Base-by-base conservation (phyloP, 2,113 vertebrate species). In the Microtus pennsylvanicus region DNA sequence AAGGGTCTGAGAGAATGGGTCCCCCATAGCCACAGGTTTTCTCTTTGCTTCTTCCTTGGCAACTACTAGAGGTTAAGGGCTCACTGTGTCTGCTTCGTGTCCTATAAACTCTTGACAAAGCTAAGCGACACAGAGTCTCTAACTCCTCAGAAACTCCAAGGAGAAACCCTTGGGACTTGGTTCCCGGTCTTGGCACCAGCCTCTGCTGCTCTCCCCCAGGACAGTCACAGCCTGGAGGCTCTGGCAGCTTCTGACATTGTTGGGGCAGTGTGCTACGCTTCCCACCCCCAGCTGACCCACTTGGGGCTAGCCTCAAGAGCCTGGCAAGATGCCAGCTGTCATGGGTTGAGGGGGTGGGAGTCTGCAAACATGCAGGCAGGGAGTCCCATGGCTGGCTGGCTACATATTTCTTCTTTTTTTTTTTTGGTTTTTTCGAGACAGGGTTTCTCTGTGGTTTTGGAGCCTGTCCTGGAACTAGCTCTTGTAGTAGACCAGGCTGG, bases 61-160 rank as follows among this genome's bases (percentile, higher is more conserved):
- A 65, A 7, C 70, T 16, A 58, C 75, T 47, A 35, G 35, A 0
- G 0, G 1, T 22, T 22, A 70, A 14, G n/a, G n/a, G 47, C 38
- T 33, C 28, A 4, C 4, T 9, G 55, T 3, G 14, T 0, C 0
- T 17, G 2, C 19, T 91, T 76, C n/a, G 30, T 0, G 5, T 61
- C 17, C 88, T 33, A 7, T 17, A 58, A 45, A 45, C 63, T 70
- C 3, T 1, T 61, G 75, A 38, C 35, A 76, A 26, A 0, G 33
- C 5, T 8, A n/a, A 12, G 21, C 10, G 42, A 63, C 5, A 4
- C 67, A 4, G 3, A 7, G 35, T 14, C 74, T 28, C 83, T 14
- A 1, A 58, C 76, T 7, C n/a, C 38, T 85, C 67, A 19, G 65
- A 16, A 24, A 30, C 4, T 12, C 24, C 0, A 16, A 52, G 82